A percentile compares a stretch with the other conserved stretches of the same genome.
phyloP scores from a whole-genome alignment of 2,797 vertebrate species.

The Chelidonichthys spinosus region DNA sequence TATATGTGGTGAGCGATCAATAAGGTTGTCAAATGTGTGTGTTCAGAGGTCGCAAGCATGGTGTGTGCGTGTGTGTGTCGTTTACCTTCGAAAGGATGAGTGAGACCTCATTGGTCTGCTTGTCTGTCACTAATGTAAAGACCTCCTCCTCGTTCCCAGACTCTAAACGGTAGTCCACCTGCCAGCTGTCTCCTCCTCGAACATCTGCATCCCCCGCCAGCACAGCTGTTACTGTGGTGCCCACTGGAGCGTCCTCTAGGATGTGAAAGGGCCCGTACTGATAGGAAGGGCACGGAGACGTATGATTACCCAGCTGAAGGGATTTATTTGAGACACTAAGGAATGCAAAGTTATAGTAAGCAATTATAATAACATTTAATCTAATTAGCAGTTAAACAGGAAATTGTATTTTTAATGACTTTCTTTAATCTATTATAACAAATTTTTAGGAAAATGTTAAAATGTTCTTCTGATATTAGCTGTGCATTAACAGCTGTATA shows the following conservation, averaged over 20 bases:
- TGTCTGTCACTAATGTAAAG: slow-evolving; percentile 78
- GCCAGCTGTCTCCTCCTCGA: slow-evolving; percentile 85
- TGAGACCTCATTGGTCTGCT: slow-evolving; percentile 74
- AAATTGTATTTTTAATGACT: too few relatives aligned
- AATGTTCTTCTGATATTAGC: neutral
- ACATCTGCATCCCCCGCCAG: slow-evolving; percentile 85
- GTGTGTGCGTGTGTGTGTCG: slow-evolving; percentile 3
- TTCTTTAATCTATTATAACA: too few relatives aligned
- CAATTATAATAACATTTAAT: neutral
- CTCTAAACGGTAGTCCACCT: slow-evolving; percentile 83
- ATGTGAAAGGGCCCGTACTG: slow-evolving; percentile 83
- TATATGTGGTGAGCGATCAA: neutral
- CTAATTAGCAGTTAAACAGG: neutral
- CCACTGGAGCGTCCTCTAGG: slow-evolving; percentile 75
- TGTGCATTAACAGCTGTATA: slow-evolving; percentile 13
- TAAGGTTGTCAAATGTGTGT: neutral
- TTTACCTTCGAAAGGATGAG: slow-evolving; percentile 84
- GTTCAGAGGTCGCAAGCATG: neutral
- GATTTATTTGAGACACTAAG: neutral
- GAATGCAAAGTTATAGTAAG: neutral
- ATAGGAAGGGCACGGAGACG: neutral
- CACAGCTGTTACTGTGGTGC: slow-evolving; percentile 79
- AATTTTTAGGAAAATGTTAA: neutral
- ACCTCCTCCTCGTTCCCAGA: slow-evolving; percentile 84
- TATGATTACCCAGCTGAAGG: slow-evolving; percentile 5